Percentiles rank a stretch among this genome's conserved stretches.
Evolutionary conservation across 2,888 invertebrate species (phyloP).

Genomic region (Anarsia innoxiella): DNA sequence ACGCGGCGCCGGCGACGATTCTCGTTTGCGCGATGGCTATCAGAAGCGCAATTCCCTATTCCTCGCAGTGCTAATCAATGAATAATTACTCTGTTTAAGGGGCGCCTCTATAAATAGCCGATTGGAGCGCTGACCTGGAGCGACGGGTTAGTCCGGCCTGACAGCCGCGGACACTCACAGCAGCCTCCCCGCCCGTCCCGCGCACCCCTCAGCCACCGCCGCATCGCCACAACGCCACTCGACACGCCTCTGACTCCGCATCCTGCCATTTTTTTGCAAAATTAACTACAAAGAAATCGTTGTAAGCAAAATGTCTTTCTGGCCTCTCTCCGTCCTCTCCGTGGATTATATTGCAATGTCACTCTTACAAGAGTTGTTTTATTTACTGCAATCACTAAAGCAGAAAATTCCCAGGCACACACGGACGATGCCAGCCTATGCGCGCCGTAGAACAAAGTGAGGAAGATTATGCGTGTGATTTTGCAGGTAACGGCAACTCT

Average conservation of each 20-base stretch:
- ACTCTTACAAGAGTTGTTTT: slow-evolving; percentile 1
- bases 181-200: slow-evolving; percentile 42
- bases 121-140: slow-evolving; percentile 75
- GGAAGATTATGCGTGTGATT: slow-evolving; percentile 57
- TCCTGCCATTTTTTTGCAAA: slow-evolving; percentile 65
- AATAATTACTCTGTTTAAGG: slow-evolving; percentile 76
- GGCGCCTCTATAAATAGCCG: slow-evolving; percentile 74
- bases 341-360: neutral
- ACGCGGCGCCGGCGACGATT: slow-evolving; percentile 64
- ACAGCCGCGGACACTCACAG: slow-evolving; percentile 66
- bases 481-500: slow-evolving; percentile 61
- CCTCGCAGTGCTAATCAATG: slow-evolving; percentile 75
- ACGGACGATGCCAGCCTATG: slow-evolving; percentile 17
- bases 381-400: slow-evolving; percentile 7
- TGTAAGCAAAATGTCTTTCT: slow-evolving; percentile 39
- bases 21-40: slow-evolving; percentile 72
- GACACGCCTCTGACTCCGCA: slow-evolving; percentile 61
- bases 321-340: neutral
- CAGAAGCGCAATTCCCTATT: slow-evolving; percentile 74
- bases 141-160: slow-evolving; percentile 74
- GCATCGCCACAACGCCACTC: slow-evolving; percentile 32
- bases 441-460: slow-evolving; percentile 32
- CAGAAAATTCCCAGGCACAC: slow-evolving; percentile 26
- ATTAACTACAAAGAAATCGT: slow-evolving; percentile 55
- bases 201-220: slow-evolving; percentile 21